These are phyloP conservation scores for Pipra filicauda DNA, from an alignment of 2,113 vertebrate species.

Conservation along the genomic window DNA sequence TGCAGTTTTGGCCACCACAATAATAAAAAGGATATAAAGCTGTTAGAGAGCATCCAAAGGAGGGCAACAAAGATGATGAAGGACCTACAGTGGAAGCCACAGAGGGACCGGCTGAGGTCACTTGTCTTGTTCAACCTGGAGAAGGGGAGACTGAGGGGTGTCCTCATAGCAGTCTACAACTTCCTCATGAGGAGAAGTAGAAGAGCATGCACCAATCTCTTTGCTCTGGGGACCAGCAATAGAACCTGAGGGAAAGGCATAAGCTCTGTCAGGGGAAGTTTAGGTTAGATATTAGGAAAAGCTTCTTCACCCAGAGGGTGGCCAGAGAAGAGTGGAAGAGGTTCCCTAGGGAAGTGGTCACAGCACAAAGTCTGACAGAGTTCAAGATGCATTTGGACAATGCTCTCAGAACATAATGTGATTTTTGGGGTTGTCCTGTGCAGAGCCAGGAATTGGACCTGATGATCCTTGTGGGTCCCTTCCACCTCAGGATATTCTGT, in stretches of 20 bases:
- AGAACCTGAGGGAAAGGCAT: rapidly evolving
- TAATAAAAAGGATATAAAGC: rapidly evolving
- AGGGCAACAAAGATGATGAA: not conserved
- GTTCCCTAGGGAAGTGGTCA: not conserved
- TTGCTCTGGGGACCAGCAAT: not conserved
- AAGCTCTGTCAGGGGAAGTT: not conserved
- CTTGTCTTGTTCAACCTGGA: not conserved
- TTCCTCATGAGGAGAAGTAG: rapidly evolving
- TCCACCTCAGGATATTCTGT: not conserved
- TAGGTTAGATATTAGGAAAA: not conserved
- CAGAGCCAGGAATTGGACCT: not conserved
- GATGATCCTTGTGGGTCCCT: not conserved
- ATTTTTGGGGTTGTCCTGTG: not conserved
- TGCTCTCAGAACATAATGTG: not conserved
- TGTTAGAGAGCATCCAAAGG: not conserved
- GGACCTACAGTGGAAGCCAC: rapidly evolving
- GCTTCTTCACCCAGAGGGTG: not conserved
- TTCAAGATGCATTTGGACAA: not conserved
- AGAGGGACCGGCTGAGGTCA: rapidly evolving
- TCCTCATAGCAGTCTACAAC: rapidly evolving
- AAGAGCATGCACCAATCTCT: not conserved
- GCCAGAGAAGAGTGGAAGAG: not conserved
- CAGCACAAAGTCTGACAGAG: not conserved
- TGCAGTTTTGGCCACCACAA: rapidly evolving
- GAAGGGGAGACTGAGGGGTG: not conserved